phyloP scores from a whole-genome alignment of 2,888 invertebrate genomes.

The Pinctada fucata region DNA sequence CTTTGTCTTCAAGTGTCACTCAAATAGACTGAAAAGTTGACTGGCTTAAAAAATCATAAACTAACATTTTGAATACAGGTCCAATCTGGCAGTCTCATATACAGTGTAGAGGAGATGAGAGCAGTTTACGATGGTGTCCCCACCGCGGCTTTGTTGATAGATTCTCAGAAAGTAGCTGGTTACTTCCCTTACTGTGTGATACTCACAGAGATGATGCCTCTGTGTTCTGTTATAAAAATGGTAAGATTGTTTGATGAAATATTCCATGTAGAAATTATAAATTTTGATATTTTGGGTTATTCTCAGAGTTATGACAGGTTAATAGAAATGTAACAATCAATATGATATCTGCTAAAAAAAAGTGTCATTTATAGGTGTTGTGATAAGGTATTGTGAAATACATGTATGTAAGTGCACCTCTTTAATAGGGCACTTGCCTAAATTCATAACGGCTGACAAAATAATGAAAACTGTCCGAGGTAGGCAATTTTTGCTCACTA shows the following conservation, averaged over 20 bases:
- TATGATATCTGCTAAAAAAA: not conserved
- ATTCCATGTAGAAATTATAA: no score
- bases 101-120: conserved; percentile 62
- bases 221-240: conserved; percentile 62
- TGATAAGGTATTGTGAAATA: no score
- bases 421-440: no score
- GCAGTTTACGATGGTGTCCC: conserved; percentile 58
- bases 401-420: no score
- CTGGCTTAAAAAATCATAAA: not conserved
- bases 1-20: no score
- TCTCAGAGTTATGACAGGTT: no score
- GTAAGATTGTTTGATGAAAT: conserved; percentile 27
- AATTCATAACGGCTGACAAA: no score
- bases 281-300: no score
- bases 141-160: conserved; percentile 62
- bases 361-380: not conserved
- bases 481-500: no score
- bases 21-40: no score
- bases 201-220: conserved; percentile 63
- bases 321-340: not conserved
- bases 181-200: conserved; percentile 53
- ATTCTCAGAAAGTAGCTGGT: conserved; percentile 49
- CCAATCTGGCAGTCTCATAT: conserved; percentile 70
- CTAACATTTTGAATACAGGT: conserved; percentile 5
- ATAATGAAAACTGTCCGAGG: no score